Conservation (phyloP, 2,888 invertebrate genomes). For the Aphidoletes aphidimyza region DNA sequence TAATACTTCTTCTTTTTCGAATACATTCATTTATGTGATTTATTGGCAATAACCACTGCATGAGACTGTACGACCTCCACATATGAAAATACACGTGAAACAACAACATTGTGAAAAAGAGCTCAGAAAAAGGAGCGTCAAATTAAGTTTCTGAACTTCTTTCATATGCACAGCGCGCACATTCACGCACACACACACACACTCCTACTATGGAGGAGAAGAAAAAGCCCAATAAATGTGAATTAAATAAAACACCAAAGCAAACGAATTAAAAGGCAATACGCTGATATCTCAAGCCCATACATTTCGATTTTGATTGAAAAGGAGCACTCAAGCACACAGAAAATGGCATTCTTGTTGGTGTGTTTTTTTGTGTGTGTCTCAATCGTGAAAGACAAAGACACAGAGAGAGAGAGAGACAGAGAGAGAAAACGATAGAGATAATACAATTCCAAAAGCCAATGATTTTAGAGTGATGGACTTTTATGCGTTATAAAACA, state of each 20-base stretch:
- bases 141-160: not conserved
- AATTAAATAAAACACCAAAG: not conserved
- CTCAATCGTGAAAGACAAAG: not conserved
- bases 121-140: not conserved
- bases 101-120: slow-evolving; percentile 15
- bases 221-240: not conserved
- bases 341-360: no score
- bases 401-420: not conserved
- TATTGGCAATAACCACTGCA: slow-evolving; percentile 48
- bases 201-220: not conserved
- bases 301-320: slow-evolving; percentile 1
- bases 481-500: slow-evolving; percentile 42
- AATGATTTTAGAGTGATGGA: slow-evolving; percentile 48
- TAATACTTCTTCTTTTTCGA: slow-evolving; percentile 51
- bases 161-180: not conserved
- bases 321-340: not conserved
- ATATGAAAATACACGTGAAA: no score
- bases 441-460: slow-evolving; percentile 15
- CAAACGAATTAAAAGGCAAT: not conserved
- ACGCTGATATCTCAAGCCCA: not conserved
- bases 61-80: not conserved
- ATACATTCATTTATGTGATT: slow-evolving; percentile 54
- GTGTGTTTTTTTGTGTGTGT: no score
- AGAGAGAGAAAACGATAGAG: not conserved
- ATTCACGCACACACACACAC: not conserved